Conservation (phyloP, 2,888 invertebrate genomes). For the Macaria notata region DNA sequence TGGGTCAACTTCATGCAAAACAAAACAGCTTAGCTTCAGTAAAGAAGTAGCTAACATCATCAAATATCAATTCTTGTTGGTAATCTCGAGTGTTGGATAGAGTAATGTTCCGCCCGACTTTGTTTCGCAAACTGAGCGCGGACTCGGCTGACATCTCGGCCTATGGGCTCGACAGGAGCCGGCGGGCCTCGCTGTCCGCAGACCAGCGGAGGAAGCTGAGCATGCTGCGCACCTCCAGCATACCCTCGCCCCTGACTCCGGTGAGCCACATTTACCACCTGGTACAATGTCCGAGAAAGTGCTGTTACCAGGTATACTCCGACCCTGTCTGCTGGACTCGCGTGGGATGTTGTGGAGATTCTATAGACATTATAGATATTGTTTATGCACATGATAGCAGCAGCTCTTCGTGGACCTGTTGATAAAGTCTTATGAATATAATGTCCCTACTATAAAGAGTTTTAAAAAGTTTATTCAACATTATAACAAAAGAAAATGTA, state of each 20-base stretch:
- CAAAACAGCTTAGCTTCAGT: too few species aligned
- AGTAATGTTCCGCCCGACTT: constrained; percentile 66
- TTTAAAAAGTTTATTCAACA: too few species aligned
- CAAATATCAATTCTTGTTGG: too few species aligned
- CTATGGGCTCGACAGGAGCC: constrained; percentile 73
- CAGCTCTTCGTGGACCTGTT: too few species aligned
- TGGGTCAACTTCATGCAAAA: too few species aligned
- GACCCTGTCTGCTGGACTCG: constrained; percentile 16
- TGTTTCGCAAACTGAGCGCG: constrained; percentile 61
- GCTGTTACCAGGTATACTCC: constrained; percentile 75
- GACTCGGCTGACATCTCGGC: constrained; percentile 60
- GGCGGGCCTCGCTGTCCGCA: constrained; percentile 70
- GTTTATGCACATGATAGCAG: too few species aligned
- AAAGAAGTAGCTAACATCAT: too few species aligned
- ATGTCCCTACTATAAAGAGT: too few species aligned
- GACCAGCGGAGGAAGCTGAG: constrained; percentile 72
- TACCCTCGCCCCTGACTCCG: constrained; percentile 69
- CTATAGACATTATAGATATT: background rate
- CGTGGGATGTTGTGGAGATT: constrained; percentile 21
- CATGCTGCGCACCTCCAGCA: constrained; percentile 67
- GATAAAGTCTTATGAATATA: too few species aligned
- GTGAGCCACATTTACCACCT: constrained; percentile 83
- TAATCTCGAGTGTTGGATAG: background rate
- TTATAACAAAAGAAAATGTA: too few species aligned
- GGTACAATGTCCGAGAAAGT: constrained; percentile 79